Evolutionary conservation across 2,797 vertebrate genomes (phyloP).

Genomic region (Danionella dracula): DNA sequence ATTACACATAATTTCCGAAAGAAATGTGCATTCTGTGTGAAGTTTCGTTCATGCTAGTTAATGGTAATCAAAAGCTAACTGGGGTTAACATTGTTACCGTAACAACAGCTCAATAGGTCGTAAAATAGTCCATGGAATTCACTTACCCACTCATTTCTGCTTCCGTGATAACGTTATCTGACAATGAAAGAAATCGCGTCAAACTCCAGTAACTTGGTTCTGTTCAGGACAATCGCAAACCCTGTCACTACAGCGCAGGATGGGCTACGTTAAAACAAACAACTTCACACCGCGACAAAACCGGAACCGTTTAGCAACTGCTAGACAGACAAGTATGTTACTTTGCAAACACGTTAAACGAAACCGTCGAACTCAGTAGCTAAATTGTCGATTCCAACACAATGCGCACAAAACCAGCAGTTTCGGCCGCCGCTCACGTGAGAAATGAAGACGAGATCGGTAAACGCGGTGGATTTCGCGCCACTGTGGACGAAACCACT

Average conservation of each 20-base stretch:
- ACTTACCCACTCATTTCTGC: conserved; percentile 44
- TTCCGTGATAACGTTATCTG: neutral
- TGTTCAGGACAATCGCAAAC: neutral
- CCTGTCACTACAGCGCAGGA: neutral
- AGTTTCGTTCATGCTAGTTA: too few species aligned
- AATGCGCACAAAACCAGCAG: neutral
- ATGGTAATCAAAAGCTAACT: too few species aligned
- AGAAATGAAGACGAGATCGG: neutral
- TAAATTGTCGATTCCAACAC: neutral
- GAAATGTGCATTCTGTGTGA: too few species aligned
- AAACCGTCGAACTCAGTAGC: neutral
- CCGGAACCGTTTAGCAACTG: neutral
- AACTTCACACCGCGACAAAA: neutral
- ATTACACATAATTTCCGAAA: too few species aligned
- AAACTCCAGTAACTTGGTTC: neutral
- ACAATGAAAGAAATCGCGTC: neutral
- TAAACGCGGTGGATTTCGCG: conserved; percentile 55
- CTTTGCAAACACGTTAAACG: fast-evolving
- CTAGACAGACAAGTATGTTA: neutral
- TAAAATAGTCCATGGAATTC: neutral
- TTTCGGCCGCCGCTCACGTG: neutral
- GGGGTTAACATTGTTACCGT: too few species aligned
- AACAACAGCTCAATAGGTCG: too few species aligned
- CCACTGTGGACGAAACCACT: conserved; percentile 59
- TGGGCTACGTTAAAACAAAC: neutral